Evolutionary conservation across 2,888 invertebrate species (phyloP), one percentile per base, ranked within the genome.

Genomic region (Bibio marci): DNA sequence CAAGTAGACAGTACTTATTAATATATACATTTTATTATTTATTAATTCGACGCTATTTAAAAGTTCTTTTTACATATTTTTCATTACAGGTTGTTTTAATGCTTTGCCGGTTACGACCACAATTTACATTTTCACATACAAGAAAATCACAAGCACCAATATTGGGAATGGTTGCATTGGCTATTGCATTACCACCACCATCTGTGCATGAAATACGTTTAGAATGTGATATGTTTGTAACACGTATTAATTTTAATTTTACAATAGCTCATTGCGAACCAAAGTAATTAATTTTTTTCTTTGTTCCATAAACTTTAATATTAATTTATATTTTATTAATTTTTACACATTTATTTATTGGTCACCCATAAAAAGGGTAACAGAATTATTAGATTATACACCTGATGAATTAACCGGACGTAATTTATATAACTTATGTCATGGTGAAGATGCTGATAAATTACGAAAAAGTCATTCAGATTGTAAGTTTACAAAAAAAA

Each of bases 181-280:
- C 94, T 48, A 92, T 95, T 49, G 95, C 94, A 10, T 67, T 95
- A 48, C 95, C 95, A 34, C 94, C 95, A 11, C 94, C 95, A 11
- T 92, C 91, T 46, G 90, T 95, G 47, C 92, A 95, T 58, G 95
- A 95, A 67, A 90, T 94, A 51, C 76, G 92, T 50, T 70, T 95
- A 50, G 94, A 94, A 62, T 77, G 85, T 39, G 90, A 90, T 58
- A 88, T 88, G 87, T 95, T 95, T 63, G 94, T 95, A 52, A 94
- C 90, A 43, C 76, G 92, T 55, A 83, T 95, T 54, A 88, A 82
- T 60, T 91, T 94, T 53, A 91, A 94, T 65, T 90, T 95, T 65
- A 78, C 86, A 66, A 83, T 95, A 70, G 88, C 91, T 45, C 94
- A 95, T 62, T 94, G 94, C 59, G 95, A 95, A 61, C 92, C 94